These are phyloP conservation scores for Babylonia areolata DNA, from an alignment of 1,140 invertebrate genomes.

Conservation along the genomic window DNA sequence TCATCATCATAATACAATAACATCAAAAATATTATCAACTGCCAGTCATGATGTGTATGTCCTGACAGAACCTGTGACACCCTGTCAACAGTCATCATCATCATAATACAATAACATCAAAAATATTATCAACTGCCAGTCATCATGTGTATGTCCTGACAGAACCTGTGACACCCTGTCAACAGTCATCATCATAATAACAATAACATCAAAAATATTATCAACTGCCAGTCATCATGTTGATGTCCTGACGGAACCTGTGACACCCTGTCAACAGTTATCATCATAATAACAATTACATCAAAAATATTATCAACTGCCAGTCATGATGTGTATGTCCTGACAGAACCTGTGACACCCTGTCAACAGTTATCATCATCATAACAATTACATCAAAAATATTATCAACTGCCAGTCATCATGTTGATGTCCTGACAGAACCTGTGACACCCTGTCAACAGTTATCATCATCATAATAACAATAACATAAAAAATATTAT, in stretches of 20 bases:
- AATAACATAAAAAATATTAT: not conserved
- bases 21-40: no score
- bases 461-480: not conserved
- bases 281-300: not conserved
- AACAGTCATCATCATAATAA: no score
- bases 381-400: no score
- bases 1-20: no score
- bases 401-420: slow-evolving; percentile 53
- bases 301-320: not conserved
- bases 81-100: not conserved
- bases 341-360: not conserved
- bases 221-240: no score
- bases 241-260: not conserved
- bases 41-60: not conserved
- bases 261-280: not conserved
- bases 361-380: not conserved
- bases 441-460: slow-evolving; percentile 49
- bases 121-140: not conserved
- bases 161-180: not conserved
- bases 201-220: no score
- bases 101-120: not conserved
- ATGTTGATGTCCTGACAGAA: slow-evolving; percentile 64
- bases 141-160: not conserved
- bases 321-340: not conserved
- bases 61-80: not conserved